These are phyloP conservation scores for Oreortyx pictus DNA, from an alignment of 2,797 vertebrate species.

Conservation along the genomic window DNA sequence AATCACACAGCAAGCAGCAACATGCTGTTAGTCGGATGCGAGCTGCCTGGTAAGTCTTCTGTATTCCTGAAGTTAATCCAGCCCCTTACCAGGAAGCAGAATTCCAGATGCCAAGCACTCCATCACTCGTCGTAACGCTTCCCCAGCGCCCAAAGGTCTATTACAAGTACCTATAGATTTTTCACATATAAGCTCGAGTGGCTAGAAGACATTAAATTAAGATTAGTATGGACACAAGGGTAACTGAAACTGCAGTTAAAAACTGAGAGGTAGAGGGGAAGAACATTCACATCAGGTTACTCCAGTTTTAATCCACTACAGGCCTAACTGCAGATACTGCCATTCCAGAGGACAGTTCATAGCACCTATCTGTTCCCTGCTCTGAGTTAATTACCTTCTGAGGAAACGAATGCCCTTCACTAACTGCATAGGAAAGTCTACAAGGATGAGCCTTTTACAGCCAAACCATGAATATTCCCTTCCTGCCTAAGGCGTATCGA, in stretches of 20 bases:
- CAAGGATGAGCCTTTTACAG: background rate
- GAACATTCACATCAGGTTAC: background rate
- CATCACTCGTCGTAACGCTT: slow-evolving; percentile 96
- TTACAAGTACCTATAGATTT: slow-evolving; percentile 99
- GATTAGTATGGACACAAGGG: slow-evolving; percentile 76
- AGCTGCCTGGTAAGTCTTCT: background rate
- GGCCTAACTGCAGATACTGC: background rate
- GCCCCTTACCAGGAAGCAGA: slow-evolving; percentile 92
- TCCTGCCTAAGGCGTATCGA: background rate
- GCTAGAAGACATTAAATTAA: slow-evolving; percentile 86
- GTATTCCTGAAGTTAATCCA: slow-evolving; percentile 40
- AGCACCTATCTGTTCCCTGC: background rate
- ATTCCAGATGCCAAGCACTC: slow-evolving; percentile 98
- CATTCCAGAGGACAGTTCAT: background rate
- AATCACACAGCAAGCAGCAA: background rate
- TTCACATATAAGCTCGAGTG: slow-evolving; percentile 98
- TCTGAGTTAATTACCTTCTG: background rate
- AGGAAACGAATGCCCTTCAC: background rate
- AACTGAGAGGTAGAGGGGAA: background rate
- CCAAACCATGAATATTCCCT: background rate
- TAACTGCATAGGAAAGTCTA: background rate
- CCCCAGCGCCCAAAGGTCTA: slow-evolving; percentile 95
- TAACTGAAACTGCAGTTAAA: slow-evolving; percentile 76
- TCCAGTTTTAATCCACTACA: background rate
- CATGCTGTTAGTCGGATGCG: background rate